Evolutionary conservation across 2,797 vertebrate species (phyloP), one percentile per base, ranked within the genome.

Genomic region (Sebastes oblongus): DNA sequence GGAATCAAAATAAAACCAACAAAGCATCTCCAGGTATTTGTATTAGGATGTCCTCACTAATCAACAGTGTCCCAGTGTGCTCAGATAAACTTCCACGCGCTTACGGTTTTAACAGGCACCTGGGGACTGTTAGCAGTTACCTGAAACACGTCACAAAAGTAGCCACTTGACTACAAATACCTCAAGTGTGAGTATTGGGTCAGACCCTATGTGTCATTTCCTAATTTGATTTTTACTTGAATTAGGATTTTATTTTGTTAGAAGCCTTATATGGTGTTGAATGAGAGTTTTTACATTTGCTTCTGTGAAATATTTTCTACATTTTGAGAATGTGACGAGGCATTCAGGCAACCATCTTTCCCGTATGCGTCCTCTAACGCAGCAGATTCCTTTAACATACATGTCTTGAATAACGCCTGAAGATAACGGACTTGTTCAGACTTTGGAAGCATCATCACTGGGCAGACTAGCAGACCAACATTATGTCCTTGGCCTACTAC

Each of bases 401-500:
- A 39, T 24, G 25, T 59, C n/a, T 25, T 58, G 12, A 67, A 75
- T 67, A 24, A 62, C 10, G 55, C 59, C 52, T 36, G 32, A 79
- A 69, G 61, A 80, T 52, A 58, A 80, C 61, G 61, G 36, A 7
- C 55, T 66, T 36, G 50, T 69, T 58, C 13, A 61, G 36, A 34
- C n/a, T 46, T 11, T 46, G 64, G 52, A 70, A 34, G 67, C 32
- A 25, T 65, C 77, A 29, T 56, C 58, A 34, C 56, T 46, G 24
- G 27, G 29, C 46, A 74, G 66, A 65, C 9, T 2, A 62, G 50
- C 36, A 27, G 59, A 72, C 30, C 32, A 64, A 64, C 72, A 78
- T 14, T 8, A 8, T 61, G 66, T 79, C 71, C 72, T 81, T 78
- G 76, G 70, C 78, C 77, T 59, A 54, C 74, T 71, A 56, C 76